Percentiles rank a stretch among this genome's conserved stretches.
These are phyloP conservation scores for Diphyllodes magnificus DNA, from an alignment of 2,113 vertebrate genomes.

Conservation along the genomic window DNA sequence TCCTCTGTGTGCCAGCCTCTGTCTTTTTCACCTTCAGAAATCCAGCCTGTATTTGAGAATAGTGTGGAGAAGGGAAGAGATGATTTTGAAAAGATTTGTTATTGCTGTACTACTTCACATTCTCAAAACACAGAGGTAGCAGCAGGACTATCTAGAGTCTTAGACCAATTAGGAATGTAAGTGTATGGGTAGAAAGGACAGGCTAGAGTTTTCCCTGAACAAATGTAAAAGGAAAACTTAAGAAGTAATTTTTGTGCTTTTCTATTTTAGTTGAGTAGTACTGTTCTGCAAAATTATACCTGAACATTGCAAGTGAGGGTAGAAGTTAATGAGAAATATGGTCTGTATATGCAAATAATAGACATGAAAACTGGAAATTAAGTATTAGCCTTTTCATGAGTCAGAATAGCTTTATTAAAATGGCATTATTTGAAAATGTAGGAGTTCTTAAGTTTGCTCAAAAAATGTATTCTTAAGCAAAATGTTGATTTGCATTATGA, in stretches of 20 bases:
- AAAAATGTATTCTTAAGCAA: constrained; percentile 32
- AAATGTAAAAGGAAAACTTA: neutral
- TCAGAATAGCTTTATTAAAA: neutral
- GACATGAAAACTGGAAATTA: neutral
- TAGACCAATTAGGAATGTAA: neutral
- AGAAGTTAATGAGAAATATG: neutral
- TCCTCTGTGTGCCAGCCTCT: neutral
- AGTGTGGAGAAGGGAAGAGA: neutral
- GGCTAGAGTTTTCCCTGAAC: neutral
- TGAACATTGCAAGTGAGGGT: neutral
- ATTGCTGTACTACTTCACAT: neutral
- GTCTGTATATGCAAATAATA: neutral
- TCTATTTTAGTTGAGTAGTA: neutral
- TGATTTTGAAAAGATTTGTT: neutral
- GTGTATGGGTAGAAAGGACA: neutral
- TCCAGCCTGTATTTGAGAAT: neutral
- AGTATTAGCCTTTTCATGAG: neutral
- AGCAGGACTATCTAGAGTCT: neutral
- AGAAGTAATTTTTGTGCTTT: neutral
- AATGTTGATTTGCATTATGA: constrained; percentile 36
- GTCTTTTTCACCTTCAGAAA: neutral
- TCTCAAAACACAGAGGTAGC: neutral
- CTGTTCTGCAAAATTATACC: neutral
- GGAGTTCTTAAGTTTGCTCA: constrained; percentile 33
- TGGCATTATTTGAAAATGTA: neutral